Conservation (phyloP, 2,113 vertebrate species). For the Cyphomyrus plagiostoma region DNA sequence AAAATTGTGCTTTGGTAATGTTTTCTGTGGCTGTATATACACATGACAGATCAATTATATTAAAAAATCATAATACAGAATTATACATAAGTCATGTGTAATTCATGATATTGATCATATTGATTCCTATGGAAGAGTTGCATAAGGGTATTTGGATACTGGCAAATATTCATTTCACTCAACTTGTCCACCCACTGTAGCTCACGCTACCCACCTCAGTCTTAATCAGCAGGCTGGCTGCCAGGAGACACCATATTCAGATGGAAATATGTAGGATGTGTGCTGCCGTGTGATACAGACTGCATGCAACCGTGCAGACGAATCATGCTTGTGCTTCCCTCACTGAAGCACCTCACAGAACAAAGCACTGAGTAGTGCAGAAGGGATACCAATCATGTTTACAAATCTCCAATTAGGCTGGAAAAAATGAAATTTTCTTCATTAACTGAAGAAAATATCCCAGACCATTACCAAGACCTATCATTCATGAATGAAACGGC, state of each 20-base stretch:
- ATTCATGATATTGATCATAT: not conserved
- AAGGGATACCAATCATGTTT: not conserved
- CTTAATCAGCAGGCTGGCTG: constrained; percentile 54
- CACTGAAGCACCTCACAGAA: constrained; percentile 52
- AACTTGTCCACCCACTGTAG: constrained; percentile 68
- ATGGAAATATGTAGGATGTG: constrained; percentile 34
- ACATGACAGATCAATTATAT: not conserved
- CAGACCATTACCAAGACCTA: not conserved
- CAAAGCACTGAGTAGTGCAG: not conserved
- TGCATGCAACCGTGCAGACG: constrained; percentile 40
- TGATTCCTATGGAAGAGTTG: constrained; percentile 39
- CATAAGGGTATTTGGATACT: constrained; percentile 59
- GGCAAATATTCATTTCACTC: constrained; percentile 55
- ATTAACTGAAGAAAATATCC: not conserved
- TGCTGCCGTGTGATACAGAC: constrained; percentile 50
- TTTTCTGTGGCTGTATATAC: not conserved
- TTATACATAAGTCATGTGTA: not conserved
- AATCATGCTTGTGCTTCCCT: constrained; percentile 60
- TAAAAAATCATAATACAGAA: not conserved
- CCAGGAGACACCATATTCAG: constrained; percentile 43
- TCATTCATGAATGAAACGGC: not conserved
- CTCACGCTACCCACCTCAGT: constrained; percentile 63
- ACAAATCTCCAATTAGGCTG: not conserved
- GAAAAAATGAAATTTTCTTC: not conserved
- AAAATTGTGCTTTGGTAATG: not conserved